These are phyloP conservation scores for Chironomus riparius DNA, from an alignment of 2,888 invertebrate genomes.

Conservation along the genomic window DNA sequence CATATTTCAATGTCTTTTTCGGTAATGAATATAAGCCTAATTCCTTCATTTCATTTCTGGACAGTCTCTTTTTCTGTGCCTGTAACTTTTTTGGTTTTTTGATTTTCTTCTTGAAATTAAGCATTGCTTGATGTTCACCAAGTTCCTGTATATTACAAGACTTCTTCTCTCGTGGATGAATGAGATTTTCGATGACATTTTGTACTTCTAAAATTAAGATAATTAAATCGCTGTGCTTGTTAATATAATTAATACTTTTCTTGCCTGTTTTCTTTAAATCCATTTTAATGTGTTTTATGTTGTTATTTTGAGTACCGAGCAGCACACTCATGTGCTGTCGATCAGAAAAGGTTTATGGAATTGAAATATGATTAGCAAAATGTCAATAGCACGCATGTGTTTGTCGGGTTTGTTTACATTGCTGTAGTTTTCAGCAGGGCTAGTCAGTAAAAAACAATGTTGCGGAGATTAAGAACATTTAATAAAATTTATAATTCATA, in stretches of 20 bases:
- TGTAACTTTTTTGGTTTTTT: neutral
- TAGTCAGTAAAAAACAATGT: neutral
- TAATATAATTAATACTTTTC: neutral
- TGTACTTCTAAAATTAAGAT: slow-evolving; percentile 3
- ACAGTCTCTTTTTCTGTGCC: neutral
- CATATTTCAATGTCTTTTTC: slow-evolving; percentile 52
- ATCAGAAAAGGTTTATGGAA: too few species aligned
- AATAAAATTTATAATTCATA: neutral
- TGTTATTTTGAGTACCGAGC: too few species aligned
- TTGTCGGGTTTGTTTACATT: too few species aligned
- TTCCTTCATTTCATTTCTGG: slow-evolving; percentile 29
- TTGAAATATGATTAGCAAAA: too few species aligned
- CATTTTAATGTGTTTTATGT: neutral
- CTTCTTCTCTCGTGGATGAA: slow-evolving; percentile 18
- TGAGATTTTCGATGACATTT: slow-evolving; percentile 7
- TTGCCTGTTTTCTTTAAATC: neutral
- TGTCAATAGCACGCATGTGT: too few species aligned
- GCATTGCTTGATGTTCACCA: neutral
- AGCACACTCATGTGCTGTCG: too few species aligned
- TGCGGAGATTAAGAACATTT: slow-evolving; percentile 4
- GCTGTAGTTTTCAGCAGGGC: too few species aligned
- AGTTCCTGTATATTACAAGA: neutral
- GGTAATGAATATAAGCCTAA: slow-evolving; percentile 56
- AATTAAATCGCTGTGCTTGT: neutral
- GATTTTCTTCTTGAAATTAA: slow-evolving; percentile 1